A percentile compares a stretch with the other conserved stretches of the same genome.
Evolutionary conservation across 2,888 invertebrate genomes (phyloP).

Genomic region (Pollenia griseotomentosa): DNA sequence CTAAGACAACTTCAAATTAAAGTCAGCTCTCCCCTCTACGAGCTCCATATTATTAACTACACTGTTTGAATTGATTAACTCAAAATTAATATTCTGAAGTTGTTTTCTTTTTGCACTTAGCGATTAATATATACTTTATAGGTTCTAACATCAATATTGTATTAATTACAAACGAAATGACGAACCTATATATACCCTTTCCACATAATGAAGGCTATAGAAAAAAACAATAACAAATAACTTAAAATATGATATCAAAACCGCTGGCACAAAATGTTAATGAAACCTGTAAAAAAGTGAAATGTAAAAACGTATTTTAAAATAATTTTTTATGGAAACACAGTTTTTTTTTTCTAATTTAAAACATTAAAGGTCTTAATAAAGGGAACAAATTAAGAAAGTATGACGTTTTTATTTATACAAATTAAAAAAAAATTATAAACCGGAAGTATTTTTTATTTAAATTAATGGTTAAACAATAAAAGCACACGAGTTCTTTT

Average conservation of each 20-base stretch:
- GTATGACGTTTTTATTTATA: neutral
- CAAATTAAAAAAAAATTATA: slow-evolving; percentile 45
- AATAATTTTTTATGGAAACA: neutral
- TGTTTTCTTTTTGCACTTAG: no score
- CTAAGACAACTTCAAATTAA: no score
- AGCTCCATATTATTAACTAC: no score
- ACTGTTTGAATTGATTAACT: no score
- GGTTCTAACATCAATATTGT: no score
- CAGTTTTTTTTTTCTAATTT: neutral
- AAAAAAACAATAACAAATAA: neutral
- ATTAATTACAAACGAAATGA: no score
- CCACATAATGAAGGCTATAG: neutral
- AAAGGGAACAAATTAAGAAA: neutral
- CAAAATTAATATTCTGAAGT: no score
- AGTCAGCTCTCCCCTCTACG: no score
- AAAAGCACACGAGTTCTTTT: slow-evolving; percentile 27
- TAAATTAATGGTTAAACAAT: slow-evolving; percentile 60
- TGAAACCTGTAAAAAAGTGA: slow-evolving; percentile 46
- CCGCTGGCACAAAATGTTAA: slow-evolving; percentile 42
- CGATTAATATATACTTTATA: no score
- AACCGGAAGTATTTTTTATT: slow-evolving; percentile 67
- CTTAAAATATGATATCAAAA: slow-evolving; percentile 55
- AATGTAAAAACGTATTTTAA: neutral
- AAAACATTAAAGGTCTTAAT: slow-evolving; percentile 5
- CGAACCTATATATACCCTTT: no score